Percentiles rank a stretch among this genome's conserved stretches.
Conservation (phyloP, 2,888 invertebrate genomes). For the Dasysyrphus tricinctus region DNA sequence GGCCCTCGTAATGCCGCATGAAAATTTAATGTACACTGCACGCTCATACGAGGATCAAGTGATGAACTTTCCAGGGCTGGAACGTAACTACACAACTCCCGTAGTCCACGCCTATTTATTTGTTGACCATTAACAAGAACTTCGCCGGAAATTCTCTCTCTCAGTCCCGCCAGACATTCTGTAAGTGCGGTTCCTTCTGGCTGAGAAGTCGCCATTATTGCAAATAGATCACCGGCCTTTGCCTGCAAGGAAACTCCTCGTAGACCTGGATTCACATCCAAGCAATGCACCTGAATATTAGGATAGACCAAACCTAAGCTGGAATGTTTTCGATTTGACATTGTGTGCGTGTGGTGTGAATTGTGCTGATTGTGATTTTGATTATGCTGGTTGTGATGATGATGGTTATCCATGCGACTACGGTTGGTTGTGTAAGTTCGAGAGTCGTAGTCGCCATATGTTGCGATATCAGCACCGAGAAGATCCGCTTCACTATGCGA, state of each 20-base stretch:
- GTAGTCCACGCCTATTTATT: slow-evolving; percentile 88
- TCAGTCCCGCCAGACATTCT: slow-evolving; percentile 91
- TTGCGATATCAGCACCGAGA: slow-evolving; percentile 85
- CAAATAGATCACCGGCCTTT: slow-evolving; percentile 95
- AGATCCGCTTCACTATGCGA: slow-evolving; percentile 95
- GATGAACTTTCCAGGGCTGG: slow-evolving; percentile 82
- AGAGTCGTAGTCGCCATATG: slow-evolving; percentile 81
- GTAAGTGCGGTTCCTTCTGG: slow-evolving; percentile 93
- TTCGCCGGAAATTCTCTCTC: slow-evolving; percentile 89
- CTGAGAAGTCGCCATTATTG: slow-evolving; percentile 94
- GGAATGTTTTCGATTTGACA: slow-evolving; percentile 81
- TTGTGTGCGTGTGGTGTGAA: slow-evolving; percentile 75
- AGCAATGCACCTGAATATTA: slow-evolving; percentile 85
- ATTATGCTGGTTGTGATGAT: slow-evolving; percentile 36
- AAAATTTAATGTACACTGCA: slow-evolving; percentile 94
- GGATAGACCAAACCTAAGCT: slow-evolving; percentile 83
- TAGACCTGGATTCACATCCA: slow-evolving; percentile 93
- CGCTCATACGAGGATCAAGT: slow-evolving; percentile 90
- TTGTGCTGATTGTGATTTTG: slow-evolving; percentile 56
- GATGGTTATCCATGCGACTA: slow-evolving; percentile 75
- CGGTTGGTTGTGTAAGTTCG: slow-evolving; percentile 81
- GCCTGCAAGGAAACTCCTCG: slow-evolving; percentile 91
- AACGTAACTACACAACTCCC: slow-evolving; percentile 87
- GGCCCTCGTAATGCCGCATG: slow-evolving; percentile 88
- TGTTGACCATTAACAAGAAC: slow-evolving; percentile 94